phyloP scores from a whole-genome alignment of 1,140 invertebrate species.

The Eupristina koningsbergeri region DNA sequence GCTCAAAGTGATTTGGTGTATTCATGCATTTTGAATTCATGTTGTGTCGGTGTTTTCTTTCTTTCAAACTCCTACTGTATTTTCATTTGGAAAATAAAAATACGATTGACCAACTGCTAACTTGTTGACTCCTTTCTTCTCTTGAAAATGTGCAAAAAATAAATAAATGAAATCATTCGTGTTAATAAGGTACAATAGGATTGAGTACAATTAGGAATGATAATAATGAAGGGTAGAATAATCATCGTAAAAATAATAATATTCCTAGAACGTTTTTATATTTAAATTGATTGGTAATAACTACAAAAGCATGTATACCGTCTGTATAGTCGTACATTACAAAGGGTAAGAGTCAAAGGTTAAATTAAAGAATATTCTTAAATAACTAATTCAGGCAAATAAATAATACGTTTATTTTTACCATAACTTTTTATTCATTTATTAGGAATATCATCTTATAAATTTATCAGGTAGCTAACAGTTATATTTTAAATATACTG shows the following conservation, averaged over 20 bases:
- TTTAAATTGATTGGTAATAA: too few species aligned
- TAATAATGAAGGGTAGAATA: too few species aligned
- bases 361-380: too few species aligned
- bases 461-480: slow-evolving; percentile 49
- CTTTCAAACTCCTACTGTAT: neutral
- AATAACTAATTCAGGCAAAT: neutral
- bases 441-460: slow-evolving; percentile 45
- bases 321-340: too few species aligned
- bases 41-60: slow-evolving; percentile 14
- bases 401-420: slow-evolving; percentile 23
- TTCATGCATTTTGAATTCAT: slow-evolving; percentile 6
- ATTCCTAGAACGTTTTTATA: too few species aligned
- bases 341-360: too few species aligned
- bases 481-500: slow-evolving; percentile 41
- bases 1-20: too few species aligned
- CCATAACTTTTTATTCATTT: slow-evolving; percentile 50
- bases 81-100: slow-evolving; percentile 42
- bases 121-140: neutral
- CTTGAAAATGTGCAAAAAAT: neutral
- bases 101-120: neutral
- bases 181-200: neutral
- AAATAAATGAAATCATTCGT: slow-evolving; percentile 19
- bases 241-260: too few species aligned
- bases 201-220: neutral
- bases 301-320: too few species aligned